phyloP scores from a whole-genome alignment of 2,797 vertebrate species.

The Phrynocephalus guinanensis region DNA sequence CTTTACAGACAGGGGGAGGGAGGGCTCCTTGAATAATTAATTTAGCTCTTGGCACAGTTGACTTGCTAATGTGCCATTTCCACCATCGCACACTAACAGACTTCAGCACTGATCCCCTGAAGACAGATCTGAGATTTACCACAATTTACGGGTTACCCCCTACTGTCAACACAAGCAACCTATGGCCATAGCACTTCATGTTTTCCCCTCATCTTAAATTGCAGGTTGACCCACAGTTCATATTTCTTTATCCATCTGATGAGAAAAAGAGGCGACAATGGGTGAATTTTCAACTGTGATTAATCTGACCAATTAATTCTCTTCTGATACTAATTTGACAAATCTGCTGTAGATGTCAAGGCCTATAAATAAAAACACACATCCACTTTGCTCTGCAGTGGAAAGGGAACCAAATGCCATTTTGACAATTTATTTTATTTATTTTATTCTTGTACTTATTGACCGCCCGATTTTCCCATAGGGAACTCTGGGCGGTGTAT shows the following conservation, averaged over 20 bases:
- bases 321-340: neutral
- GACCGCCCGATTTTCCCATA: too few relatives aligned
- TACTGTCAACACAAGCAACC: neutral
- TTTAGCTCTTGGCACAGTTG: fast-evolving
- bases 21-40: fast-evolving
- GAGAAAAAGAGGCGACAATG: neutral
- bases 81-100: neutral
- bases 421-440: neutral
- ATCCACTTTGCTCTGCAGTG: fast-evolving
- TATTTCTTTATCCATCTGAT: neutral
- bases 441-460: too few relatives aligned
- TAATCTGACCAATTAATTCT: conserved; percentile 12
- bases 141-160: neutral
- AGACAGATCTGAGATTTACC: fast-evolving
- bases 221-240: neutral
- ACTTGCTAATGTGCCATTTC: neutral
- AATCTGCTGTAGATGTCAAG: fast-evolving
- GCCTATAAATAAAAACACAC: neutral
- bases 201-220: neutral
- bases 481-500: too few relatives aligned
- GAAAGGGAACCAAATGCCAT: neutral
- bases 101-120: neutral
- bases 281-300: fast-evolving
- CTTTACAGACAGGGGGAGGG: neutral
- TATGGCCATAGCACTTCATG: fast-evolving